Percentiles rank a stretch among this genome's conserved stretches.
These are phyloP conservation scores for Caenorhabditis remanei DNA, from an alignment of 1,140 invertebrate species.

Conservation along the genomic window DNA sequence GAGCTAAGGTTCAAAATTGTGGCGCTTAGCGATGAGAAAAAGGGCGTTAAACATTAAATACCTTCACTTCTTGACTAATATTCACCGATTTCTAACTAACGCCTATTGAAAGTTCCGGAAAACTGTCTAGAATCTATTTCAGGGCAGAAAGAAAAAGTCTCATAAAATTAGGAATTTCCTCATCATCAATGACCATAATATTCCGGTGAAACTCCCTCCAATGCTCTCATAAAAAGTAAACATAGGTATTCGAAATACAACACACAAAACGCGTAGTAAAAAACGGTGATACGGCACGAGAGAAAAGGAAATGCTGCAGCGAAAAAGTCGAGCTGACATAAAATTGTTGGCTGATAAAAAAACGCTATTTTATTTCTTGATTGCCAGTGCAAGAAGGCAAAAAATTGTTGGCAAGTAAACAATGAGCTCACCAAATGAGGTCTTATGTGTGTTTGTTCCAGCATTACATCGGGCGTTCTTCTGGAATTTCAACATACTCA, in stretches of 20 bases:
- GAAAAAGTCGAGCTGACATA: conserved; percentile 28
- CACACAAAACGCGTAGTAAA: conserved; percentile 19
- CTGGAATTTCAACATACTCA: not conserved
- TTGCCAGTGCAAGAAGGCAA: conserved; percentile 12
- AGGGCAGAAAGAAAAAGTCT: not conserved
- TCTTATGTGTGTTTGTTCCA: conserved; percentile 43
- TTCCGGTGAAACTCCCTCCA: not conserved
- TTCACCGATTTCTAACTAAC: not conserved
- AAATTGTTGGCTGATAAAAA: conserved; percentile 50
- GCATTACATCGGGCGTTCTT: conserved; percentile 8
- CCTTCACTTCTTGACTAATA: not conserved
- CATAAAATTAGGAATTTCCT: conserved; percentile 33
- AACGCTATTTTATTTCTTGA: conserved; percentile 50
- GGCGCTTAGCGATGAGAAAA: not conserved
- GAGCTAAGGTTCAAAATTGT: conserved; percentile 28
- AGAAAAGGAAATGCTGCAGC: conserved; percentile 21
- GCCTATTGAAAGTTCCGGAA: conserved; percentile 7
- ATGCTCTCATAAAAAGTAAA: conserved; percentile 2
- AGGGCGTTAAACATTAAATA: conserved; percentile 39
- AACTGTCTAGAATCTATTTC: not conserved
- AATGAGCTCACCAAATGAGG: conserved; percentile 39
- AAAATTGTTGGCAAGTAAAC: not conserved
- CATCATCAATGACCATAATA: conserved; percentile 18
- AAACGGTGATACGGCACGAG: conserved; percentile 30
- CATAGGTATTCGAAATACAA: conserved; percentile 13